Percentiles rank a stretch among this genome's conserved stretches.
These are phyloP conservation scores for Coranthus polyacanthus DNA, from an alignment of 2,797 vertebrate genomes.

Conservation along the genomic window DNA sequence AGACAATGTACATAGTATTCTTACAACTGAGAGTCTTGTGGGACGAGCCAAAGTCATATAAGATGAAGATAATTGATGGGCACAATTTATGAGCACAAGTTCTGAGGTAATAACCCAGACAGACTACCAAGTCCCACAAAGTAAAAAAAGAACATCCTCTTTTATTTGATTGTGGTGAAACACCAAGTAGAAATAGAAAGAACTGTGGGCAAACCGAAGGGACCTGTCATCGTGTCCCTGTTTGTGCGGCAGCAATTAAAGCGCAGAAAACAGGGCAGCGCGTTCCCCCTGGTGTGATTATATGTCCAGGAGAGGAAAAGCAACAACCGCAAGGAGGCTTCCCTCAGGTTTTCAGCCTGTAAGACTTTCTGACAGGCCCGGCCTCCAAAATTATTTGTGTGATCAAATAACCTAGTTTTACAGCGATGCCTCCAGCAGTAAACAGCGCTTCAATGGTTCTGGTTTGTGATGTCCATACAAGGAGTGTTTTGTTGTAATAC, in stretches of 20 bases:
- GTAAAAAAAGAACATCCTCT: conserved; percentile 27
- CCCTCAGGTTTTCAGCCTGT: conserved; percentile 28
- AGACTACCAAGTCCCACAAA: conserved; percentile 10
- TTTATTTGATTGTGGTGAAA: conserved; percentile 41
- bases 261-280: conserved; percentile 24
- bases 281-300: conserved; percentile 40
- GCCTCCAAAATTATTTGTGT: conserved; percentile 20
- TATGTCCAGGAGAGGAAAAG: conserved; percentile 33
- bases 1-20: too few relatives aligned
- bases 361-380: conserved; percentile 31
- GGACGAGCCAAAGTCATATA: neutral
- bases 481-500: conserved; percentile 60
- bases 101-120: conserved; percentile 20
- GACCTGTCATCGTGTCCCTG: conserved; percentile 40
- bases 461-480: conserved; percentile 62
- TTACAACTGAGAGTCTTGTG: too few relatives aligned
- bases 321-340: conserved; percentile 36
- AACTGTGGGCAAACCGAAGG: too few relatives aligned
- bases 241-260: conserved; percentile 63
- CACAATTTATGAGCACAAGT: neutral
- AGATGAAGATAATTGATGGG: conserved; percentile 33
- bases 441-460: conserved; percentile 64
- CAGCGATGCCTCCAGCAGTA: conserved; percentile 41
- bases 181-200: conserved; percentile 33
- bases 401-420: conserved; percentile 31